Evolutionary conservation across 2,797 vertebrate species (phyloP), one percentile per base, ranked within the genome.

Genomic region (Lophius americanus): DNA sequence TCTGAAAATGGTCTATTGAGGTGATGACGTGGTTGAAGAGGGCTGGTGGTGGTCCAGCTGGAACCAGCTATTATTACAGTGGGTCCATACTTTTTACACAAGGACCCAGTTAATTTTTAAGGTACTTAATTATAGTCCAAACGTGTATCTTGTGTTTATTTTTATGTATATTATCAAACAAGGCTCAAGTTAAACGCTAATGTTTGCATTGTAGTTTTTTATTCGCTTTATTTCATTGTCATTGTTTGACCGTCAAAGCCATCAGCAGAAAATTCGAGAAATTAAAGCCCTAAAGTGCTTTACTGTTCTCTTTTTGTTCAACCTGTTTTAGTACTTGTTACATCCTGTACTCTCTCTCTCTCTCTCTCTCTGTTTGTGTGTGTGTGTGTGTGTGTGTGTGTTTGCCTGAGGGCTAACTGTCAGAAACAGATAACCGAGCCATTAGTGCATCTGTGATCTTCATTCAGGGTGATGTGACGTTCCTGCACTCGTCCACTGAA

Each of bases 321-420:
- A 66, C 74, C 59, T 35, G 59, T 69, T 60, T 74, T 52, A 7
- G 42, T 51, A 62, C 78, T 58, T 43, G 69, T 76, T 65, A 50
- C 51, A 57, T 68, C 64, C 53, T 82, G 68, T 47, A 41, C 38
- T 13, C 32, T 48, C 23, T 60, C 46, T 74, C 54, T 51, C 7
- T 51, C 23, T 51, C 23, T 51, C 43, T 51, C 60, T 51, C 47
- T 49, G 57, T 58, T 61, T 57, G 33, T 49, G 46, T 64, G 47
- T 67, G 41, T 55, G 50, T 43, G 51, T n/a, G 60, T 51, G 53
- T 60, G 54, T 51, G 60, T 60, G 51, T 43, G 55, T 51, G 51
- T 61, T 42, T 52, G 52, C 84, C 81, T 52, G 38, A 76, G 75
- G 85, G 67, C 53, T 65, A 78, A 82, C 82, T 74, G 84, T 81